Evolutionary conservation across 2,113 vertebrate genomes (phyloP).

Genomic region (Myodes glareolus): DNA sequence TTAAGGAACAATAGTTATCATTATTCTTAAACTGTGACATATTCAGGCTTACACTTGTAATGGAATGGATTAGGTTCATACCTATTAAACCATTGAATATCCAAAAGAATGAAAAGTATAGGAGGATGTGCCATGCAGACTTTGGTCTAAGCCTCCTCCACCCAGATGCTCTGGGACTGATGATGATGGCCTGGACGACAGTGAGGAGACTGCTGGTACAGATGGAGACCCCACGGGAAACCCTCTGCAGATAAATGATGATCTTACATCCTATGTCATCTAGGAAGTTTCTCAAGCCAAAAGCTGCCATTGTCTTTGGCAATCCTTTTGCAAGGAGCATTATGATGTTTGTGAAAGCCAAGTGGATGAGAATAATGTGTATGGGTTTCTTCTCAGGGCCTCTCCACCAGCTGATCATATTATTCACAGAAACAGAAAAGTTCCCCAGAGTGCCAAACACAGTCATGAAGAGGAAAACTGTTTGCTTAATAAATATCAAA

Average conservation of each 20-base stretch:
- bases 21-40: background rate
- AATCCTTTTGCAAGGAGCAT: background rate
- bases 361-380: background rate
- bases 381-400: background rate
- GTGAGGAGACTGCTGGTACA: slow-evolving; percentile 1
- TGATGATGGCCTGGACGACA: background rate
- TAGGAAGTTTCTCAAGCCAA: background rate
- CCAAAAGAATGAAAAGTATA: background rate
- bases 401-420: background rate
- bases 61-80: background rate
- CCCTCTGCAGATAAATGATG: background rate
- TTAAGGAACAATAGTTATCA: background rate
- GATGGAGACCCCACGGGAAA: background rate
- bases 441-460: background rate
- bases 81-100: background rate
- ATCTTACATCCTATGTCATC: background rate
- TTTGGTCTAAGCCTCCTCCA: background rate
- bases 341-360: slow-evolving; percentile 1
- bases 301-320: background rate
- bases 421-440: background rate
- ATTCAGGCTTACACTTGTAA: background rate
- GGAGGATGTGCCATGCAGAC: background rate
- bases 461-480: background rate
- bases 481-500: background rate
- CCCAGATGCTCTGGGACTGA: background rate